Base-by-base conservation (phyloP, 1,140 invertebrate species). In the Dinoponera quadriceps region DNA sequence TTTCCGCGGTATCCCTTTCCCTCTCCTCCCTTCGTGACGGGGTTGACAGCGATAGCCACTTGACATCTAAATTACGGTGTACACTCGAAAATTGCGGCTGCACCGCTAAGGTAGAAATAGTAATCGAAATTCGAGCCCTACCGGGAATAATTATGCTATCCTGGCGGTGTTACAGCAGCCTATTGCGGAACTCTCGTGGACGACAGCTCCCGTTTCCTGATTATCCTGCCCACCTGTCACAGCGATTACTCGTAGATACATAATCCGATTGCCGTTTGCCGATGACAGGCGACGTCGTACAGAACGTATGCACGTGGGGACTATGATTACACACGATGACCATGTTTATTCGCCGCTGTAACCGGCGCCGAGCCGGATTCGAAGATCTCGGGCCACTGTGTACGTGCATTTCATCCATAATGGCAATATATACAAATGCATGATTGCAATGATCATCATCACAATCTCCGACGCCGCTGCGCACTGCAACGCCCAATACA, bases 231-330 rank as follows among this genome's bases (percentile, higher is more conserved):
- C 87, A 88, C 72, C 83, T 88, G 86, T 88, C 86, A 88, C 68
- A 80, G 73, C 81, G 86, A 88, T 85, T 88, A 85, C 74, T 88
- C 86, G 65, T 88, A 87, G 86, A 71, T 77, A 71, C 71, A 88
- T 88, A 88, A 88, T 88, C 87, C 83, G 87, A 88, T 88, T 83
- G 86, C 55, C 83, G 78, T 85, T 88, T 88, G 86, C 69, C 86
- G 86, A 63, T 85, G 87, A 88, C 84, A 88, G 62, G 65, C 83
- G 60, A 82, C 78, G 85, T 78, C 86, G 75, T 54, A 73, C 71
- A 68, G 83, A 88, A 85, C 82, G 85, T 87, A 81, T 72, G 86
- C 83, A 44, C 73, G 63, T 48, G 55, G 27, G 44, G 75, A 65
- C 77, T 73, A 54, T 78, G 85, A 87, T 87, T 84, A 82, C 59